These are phyloP conservation scores for Oreortyx pictus DNA, from an alignment of 2,797 vertebrate genomes.

Conservation along the genomic window DNA sequence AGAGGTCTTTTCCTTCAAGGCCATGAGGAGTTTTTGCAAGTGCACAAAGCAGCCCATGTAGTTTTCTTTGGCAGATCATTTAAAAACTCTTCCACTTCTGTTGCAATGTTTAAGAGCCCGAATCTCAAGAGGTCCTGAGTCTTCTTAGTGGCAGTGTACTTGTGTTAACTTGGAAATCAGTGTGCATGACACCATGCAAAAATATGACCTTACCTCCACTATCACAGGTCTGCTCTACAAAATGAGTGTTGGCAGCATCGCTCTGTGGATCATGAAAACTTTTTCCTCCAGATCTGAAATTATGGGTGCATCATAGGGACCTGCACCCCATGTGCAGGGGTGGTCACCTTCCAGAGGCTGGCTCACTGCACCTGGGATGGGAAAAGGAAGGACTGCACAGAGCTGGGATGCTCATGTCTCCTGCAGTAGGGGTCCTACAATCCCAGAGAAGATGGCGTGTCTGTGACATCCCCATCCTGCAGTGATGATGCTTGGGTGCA, in stretches of 20 bases:
- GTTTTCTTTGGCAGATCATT: background rate
- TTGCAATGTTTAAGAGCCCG: background rate
- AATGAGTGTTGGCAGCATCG: background rate
- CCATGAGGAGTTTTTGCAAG: background rate
- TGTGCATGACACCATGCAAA: background rate
- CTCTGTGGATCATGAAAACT: background rate
- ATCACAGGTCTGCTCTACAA: accelerated
- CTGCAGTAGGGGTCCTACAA: background rate
- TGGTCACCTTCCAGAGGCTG: accelerated
- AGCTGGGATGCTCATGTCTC: background rate
- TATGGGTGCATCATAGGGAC: background rate
- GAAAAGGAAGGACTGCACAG: background rate
- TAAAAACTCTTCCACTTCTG: background rate
- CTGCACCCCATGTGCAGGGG: too few relatives aligned
- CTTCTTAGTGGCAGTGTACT: background rate
- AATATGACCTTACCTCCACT: background rate
- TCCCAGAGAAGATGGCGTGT: accelerated
- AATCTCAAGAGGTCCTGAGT: background rate
- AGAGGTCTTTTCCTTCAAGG: background rate
- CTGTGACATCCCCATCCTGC: background rate
- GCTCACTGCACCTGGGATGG: too few relatives aligned
- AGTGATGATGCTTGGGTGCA: accelerated
- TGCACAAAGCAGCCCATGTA: background rate
- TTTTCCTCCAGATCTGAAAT: background rate
- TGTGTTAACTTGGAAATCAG: background rate